Conservation (phyloP, 30 jellyfish, hydroid and myxozoan species). For the Phacellophora camtschatica region DNA sequence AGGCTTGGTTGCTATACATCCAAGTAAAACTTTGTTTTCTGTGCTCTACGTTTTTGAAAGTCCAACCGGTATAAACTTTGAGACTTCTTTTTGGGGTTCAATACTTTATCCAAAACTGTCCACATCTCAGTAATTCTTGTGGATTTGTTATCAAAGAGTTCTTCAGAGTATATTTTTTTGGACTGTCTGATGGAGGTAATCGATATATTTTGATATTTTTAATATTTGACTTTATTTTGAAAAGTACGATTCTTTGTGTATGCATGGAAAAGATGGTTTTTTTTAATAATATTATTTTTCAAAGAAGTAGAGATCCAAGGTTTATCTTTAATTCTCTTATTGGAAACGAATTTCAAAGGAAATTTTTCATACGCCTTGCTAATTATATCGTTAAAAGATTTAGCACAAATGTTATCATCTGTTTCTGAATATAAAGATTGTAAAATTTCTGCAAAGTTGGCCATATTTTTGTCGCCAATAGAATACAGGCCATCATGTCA, state of each 20-base stretch:
- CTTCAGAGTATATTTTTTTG: background rate
- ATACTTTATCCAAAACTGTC: background rate
- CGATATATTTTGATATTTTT: background rate
- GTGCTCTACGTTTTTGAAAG: too few species aligned
- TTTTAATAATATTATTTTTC: background rate
- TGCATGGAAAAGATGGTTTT: background rate
- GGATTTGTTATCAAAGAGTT: background rate
- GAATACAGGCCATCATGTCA: too few species aligned
- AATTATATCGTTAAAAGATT: background rate
- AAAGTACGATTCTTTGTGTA: background rate
- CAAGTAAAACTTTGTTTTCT: too few species aligned
- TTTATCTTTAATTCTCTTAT: background rate
- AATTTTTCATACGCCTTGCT: background rate
- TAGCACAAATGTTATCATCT: background rate
- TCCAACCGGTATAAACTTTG: too few species aligned
- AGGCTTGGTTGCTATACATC: too few species aligned
- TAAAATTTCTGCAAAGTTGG: background rate
- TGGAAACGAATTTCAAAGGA: background rate
- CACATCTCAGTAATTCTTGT: background rate
- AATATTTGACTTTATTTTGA: background rate
- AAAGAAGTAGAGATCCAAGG: slow-evolving; percentile 3
- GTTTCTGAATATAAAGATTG: background rate
- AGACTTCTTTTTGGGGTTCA: background rate
- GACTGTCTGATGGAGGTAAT: background rate
- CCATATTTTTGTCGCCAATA: background rate